Conservation (phyloP, 2,113 vertebrate species). For the Anser brachyrhynchus region DNA sequence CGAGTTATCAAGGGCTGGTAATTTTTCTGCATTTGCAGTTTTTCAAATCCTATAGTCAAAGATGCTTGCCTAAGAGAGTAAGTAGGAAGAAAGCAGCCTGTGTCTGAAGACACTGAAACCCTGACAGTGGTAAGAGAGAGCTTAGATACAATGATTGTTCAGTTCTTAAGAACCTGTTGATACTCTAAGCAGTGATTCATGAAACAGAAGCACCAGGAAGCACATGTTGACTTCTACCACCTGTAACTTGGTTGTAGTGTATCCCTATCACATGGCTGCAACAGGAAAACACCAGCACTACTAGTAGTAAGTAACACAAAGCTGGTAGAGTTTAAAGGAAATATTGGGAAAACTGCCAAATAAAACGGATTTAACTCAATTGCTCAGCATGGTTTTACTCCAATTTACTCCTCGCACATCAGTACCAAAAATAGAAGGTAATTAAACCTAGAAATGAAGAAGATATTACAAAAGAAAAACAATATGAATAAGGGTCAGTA, state of each 20-base stretch:
- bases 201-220: neutral
- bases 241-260: neutral
- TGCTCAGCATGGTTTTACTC: neutral
- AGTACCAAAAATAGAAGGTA: neutral
- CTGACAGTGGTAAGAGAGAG: neutral
- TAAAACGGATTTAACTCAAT: neutral
- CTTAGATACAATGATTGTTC: neutral
- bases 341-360: neutral
- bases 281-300: neutral
- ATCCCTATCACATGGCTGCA: neutral
- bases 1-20: neutral
- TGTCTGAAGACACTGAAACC: neutral
- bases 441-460: neutral
- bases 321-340: neutral
- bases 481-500: neutral
- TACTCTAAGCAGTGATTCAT: neutral
- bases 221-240: neutral
- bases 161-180: neutral
- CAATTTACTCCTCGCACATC: neutral
- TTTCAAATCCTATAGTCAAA: neutral
- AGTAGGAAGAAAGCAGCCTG: neutral
- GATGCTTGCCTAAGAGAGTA: neutral
- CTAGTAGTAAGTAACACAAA: neutral
- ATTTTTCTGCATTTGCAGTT: neutral
- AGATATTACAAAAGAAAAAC: neutral